These are phyloP conservation scores for Drosophila merina DNA, from an alignment of 2,888 invertebrate species.

Conservation along the genomic window DNA sequence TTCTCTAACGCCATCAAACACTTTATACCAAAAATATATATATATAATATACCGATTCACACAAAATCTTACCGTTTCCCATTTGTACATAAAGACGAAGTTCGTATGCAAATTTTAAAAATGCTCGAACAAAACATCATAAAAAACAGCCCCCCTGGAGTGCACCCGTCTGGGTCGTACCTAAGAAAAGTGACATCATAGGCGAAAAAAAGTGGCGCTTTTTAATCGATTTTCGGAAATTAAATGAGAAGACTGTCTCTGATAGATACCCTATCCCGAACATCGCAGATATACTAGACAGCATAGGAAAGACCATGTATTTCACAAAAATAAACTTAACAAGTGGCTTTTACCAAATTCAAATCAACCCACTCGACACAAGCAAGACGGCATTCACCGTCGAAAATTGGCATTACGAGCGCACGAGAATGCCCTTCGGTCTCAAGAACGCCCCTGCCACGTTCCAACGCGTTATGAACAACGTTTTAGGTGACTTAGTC, in stretches of 20 bases:
- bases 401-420: constrained; percentile 3
- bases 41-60: constrained; percentile 22
- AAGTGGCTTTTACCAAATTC: constrained; percentile 3
- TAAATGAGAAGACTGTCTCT: neutral
- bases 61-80: constrained; percentile 6
- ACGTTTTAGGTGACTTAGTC: constrained; percentile 15
- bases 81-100: constrained; percentile 9
- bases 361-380: constrained; percentile 1
- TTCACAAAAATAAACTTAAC: constrained; percentile 3
- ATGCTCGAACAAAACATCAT: constrained; percentile 2
- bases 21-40: constrained; percentile 20
- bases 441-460: neutral
- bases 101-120: constrained; percentile 15
- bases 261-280: constrained; percentile 4
- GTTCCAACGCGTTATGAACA: neutral
- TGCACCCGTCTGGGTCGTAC: constrained; percentile 4
- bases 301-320: constrained; percentile 4
- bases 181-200: neutral
- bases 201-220: neutral
- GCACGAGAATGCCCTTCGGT: constrained; percentile 1
- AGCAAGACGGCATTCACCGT: neutral
- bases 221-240: neutral
- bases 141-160: neutral
- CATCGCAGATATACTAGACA: constrained; percentile 3
- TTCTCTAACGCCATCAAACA: constrained; percentile 25